These are phyloP conservation scores for Erithacus rubecula DNA, from an alignment of 2,797 vertebrate genomes.

Conservation along the genomic window DNA sequence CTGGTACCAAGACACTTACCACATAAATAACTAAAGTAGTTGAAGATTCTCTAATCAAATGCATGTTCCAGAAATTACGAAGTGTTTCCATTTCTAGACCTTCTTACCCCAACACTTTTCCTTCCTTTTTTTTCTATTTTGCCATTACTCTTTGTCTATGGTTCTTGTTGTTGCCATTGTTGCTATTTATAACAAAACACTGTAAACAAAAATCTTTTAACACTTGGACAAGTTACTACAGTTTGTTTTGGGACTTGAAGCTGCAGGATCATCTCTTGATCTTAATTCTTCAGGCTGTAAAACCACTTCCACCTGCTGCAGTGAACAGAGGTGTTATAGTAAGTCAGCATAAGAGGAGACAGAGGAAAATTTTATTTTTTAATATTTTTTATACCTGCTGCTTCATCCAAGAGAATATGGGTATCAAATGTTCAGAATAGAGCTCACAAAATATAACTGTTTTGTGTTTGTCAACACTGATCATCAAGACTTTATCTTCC, in stretches of 20 bases:
- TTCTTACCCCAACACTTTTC: not conserved
- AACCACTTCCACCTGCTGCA: not conserved
- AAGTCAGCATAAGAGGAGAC: not conserved
- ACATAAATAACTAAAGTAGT: not conserved
- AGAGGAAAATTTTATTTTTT: not conserved
- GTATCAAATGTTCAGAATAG: not conserved
- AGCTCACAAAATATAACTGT: not conserved
- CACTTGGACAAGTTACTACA: not conserved
- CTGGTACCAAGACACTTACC: not conserved
- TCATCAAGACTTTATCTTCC: not conserved
- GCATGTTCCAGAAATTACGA: not conserved
- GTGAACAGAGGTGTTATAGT: not conserved
- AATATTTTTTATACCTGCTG: not conserved
- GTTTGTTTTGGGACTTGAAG: not conserved
- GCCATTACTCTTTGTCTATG: not conserved
- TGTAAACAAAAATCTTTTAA: not conserved
- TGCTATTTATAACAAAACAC: not conserved
- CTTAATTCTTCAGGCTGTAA: not conserved
- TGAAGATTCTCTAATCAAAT: not conserved
- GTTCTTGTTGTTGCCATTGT: not conserved
- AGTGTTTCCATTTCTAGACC: not conserved
- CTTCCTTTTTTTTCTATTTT: not conserved
- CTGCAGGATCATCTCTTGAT: not conserved
- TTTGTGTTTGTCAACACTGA: not conserved
- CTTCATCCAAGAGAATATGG: not conserved